Base-by-base conservation (phyloP, 1,140 invertebrate species). In the Zaprionus camerounensis region DNA sequence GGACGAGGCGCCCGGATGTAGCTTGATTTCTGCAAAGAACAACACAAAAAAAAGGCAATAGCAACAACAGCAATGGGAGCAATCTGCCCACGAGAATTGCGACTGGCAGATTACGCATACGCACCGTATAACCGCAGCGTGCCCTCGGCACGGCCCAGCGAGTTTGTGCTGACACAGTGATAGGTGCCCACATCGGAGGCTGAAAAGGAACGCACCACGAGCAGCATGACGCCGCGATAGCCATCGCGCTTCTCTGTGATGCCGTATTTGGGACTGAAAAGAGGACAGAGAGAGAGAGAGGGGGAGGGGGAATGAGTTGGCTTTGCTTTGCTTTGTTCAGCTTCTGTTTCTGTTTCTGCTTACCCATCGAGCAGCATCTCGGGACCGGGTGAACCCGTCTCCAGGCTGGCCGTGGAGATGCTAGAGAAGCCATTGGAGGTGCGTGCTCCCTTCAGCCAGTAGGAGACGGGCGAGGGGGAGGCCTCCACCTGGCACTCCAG, bases 141-240 rank as follows among this genome's bases (percentile, higher is more conserved):
- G 59, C 96, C 96, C 92, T 97, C 96, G 41, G 97, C 97, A 90
- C 95, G 96, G 61, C 97, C 97, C 41, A 98, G 93, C 13, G 96
- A 97, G 93, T 98, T 98, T 70, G 97, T 97, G 63, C 97, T 97
- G 62, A 98, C 96, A 91, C 98, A 98, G 91, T 96, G 97, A 94
- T 98, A 99, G 61, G 96, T 96, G 20, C 97, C 97, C 80, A 97
- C 96, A 93, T 98, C 98, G 22, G 94, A 94, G 80, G 95, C 93
- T 5, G 95, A 94, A 92, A 98, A 97, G 84, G 95, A 94, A 80
- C 95, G 94, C 81, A 99, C 97, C 53, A 96, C 94, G 66, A 99
- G 94, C 94, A 95, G 95, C 95, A 98, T 97, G 75, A 95, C 95
- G 46, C 97, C 96, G 83, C 96, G 97, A 93, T 98, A 97, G 24